These are phyloP conservation scores for Anthophora plumipes DNA, from an alignment of 2,888 invertebrate species.

Conservation along the genomic window DNA sequence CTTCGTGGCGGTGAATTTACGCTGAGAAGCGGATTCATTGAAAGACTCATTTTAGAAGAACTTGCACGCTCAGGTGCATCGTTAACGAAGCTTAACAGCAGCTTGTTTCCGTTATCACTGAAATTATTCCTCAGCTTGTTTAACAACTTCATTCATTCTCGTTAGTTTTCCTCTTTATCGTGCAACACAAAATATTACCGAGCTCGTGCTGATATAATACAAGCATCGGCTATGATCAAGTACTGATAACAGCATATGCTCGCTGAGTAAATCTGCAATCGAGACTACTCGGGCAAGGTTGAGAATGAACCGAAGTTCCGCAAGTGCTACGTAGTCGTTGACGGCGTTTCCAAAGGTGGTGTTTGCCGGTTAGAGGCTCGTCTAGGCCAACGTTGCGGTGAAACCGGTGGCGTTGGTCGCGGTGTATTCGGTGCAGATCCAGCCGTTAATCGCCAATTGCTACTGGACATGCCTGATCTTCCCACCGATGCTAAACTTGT, in stretches of 20 bases:
- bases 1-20: background rate
- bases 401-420: slow-evolving; percentile 90
- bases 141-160: background rate
- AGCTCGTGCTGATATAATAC: background rate
- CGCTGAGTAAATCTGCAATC: background rate
- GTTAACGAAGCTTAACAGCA: background rate
- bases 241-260: background rate
- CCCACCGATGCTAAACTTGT: slow-evolving; percentile 84
- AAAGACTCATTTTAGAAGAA: slow-evolving; percentile 27
- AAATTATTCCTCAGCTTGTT: background rate
- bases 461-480: slow-evolving; percentile 80
- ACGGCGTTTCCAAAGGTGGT: slow-evolving; percentile 76
- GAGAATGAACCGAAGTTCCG: slow-evolving; percentile 52
- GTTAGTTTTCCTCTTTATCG: background rate
- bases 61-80: background rate
- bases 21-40: slow-evolving; percentile 1
- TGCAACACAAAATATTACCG: slow-evolving; percentile 5
- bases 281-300: slow-evolving; percentile 56
- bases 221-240: background rate
- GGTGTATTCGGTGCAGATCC: slow-evolving; percentile 92
- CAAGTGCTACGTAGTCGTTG: slow-evolving; percentile 78
- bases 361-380: slow-evolving; percentile 75
- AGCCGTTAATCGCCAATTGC: slow-evolving; percentile 87
- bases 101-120: slow-evolving; percentile 1
- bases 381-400: slow-evolving; percentile 89